A percentile compares a stretch with the other conserved stretches of the same genome.
Conservation (phyloP, 2,888 invertebrate species). For the Lydus trimaculatus region DNA sequence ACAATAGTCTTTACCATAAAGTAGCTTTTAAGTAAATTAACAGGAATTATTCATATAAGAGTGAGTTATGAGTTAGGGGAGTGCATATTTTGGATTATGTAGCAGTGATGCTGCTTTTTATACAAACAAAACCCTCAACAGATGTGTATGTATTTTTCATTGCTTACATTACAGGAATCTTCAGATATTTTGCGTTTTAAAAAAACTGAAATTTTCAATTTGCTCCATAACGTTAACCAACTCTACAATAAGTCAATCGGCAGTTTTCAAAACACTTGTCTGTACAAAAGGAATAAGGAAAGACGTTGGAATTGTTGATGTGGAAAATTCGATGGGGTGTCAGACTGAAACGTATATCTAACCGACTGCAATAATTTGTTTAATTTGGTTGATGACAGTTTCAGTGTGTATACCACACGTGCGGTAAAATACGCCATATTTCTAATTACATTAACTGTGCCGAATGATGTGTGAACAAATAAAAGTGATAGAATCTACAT, state of each 20-base stretch:
- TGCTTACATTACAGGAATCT: neutral
- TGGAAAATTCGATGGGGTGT: neutral
- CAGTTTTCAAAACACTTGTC: neutral
- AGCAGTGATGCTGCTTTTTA: constrained; percentile 27
- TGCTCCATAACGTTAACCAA: too few relatives aligned
- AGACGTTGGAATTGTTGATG: neutral
- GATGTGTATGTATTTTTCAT: neutral
- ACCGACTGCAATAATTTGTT: neutral
- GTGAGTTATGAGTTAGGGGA: constrained; percentile 41
- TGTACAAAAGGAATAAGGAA: neutral
- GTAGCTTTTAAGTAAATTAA: constrained; percentile 53
- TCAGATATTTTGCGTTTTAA: neutral
- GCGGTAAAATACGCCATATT: neutral
- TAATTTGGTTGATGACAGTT: neutral
- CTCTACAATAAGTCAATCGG: neutral
- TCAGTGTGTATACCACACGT: neutral
- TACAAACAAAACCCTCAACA: constrained; percentile 21
- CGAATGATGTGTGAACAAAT: constrained; percentile 3
- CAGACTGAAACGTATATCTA: neutral
- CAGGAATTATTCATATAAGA: constrained; percentile 47
- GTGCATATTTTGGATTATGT: constrained; percentile 41
- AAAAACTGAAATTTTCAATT: too few relatives aligned
- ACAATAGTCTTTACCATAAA: constrained; percentile 42
- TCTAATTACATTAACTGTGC: constrained; percentile 1
- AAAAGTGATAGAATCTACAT: neutral